A percentile compares a stretch with the other conserved stretches of the same genome.
Evolutionary conservation across 2,797 vertebrate species (phyloP).

Genomic region (Crocidura indochinensis): DNA sequence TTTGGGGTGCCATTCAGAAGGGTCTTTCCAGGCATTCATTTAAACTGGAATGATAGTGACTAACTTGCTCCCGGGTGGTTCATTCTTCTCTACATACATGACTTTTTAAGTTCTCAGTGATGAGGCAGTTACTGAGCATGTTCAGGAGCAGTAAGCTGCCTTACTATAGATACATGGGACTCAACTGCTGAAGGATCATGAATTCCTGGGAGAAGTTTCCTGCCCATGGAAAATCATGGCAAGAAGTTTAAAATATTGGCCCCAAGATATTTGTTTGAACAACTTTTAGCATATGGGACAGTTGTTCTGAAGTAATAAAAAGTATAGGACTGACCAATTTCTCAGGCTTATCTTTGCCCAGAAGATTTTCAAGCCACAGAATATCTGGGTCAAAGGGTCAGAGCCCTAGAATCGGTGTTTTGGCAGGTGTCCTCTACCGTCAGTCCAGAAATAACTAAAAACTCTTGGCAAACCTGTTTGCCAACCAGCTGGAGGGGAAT

Average conservation of each 20-base stretch:
- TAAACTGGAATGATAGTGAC: background rate
- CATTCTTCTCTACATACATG: background rate
- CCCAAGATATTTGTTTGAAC: background rate
- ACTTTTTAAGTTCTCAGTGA: background rate
- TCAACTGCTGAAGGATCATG: background rate
- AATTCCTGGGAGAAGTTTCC: background rate
- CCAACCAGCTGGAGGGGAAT: background rate
- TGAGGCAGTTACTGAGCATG: background rate
- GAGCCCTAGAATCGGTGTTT: background rate
- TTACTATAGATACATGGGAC: background rate
- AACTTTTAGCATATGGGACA: background rate
- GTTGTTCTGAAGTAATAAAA: background rate
- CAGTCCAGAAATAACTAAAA: background rate
- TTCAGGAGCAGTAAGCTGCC: background rate
- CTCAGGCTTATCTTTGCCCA: background rate
- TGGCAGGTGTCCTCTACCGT: background rate
- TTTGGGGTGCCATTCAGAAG: slow-evolving; percentile 3
- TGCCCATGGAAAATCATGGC: background rate
- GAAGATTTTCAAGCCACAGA: background rate
- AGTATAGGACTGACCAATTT: background rate
- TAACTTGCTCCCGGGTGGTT: background rate
- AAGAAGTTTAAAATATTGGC: background rate
- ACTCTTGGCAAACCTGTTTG: background rate
- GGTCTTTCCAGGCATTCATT: background rate
- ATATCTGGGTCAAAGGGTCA: slow-evolving; percentile 31